Conservation (phyloP, 2,113 vertebrate species). For the Eulemur macaco region DNA sequence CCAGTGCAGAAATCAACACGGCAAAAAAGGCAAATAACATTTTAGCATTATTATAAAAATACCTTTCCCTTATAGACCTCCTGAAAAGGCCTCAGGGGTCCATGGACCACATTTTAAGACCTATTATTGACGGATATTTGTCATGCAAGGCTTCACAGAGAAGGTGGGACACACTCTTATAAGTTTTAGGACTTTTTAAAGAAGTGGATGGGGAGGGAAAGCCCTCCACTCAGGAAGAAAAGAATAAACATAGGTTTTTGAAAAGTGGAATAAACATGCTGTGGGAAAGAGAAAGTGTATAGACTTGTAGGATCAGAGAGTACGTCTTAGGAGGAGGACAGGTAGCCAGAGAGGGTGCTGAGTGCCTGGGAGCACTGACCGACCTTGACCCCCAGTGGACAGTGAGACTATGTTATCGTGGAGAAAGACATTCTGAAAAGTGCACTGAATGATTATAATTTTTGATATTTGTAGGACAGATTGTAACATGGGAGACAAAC, state of each 20-base stretch:
- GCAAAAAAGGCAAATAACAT: neutral
- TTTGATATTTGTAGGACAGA: neutral
- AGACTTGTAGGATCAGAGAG: neutral
- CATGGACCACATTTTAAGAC: neutral
- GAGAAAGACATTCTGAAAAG: neutral
- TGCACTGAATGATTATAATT: neutral
- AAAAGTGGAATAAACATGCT: neutral
- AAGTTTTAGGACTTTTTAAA: neutral
- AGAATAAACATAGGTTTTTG: neutral
- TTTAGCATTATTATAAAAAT: constrained; percentile 1
- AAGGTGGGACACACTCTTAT: neutral
- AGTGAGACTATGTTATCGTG: neutral
- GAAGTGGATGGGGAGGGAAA: neutral
- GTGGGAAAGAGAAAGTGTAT: neutral
- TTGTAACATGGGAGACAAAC: neutral
- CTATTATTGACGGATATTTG: neutral
- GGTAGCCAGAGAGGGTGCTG: neutral
- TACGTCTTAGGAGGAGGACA: neutral
- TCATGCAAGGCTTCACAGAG: neutral
- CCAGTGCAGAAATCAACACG: neutral
- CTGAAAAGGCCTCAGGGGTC: neutral
- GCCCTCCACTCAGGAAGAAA: neutral
- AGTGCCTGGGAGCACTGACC: neutral
- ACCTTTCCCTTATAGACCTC: neutral
- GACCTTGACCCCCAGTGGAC: neutral